Conservation (phyloP, 2,797 vertebrate genomes). For the Petrocephalus schoutedeni region DNA sequence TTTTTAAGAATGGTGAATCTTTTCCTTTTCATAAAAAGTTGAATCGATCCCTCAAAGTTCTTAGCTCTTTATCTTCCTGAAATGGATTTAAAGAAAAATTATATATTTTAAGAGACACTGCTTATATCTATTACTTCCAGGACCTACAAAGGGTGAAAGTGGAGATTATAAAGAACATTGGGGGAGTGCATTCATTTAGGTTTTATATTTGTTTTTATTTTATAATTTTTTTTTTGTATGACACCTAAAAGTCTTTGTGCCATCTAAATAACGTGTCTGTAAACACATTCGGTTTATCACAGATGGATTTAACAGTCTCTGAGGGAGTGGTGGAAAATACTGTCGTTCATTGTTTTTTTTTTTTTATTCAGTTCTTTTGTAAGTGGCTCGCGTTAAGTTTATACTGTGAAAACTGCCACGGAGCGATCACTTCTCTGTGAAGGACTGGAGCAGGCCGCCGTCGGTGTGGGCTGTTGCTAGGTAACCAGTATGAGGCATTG, state of each 20-base stretch:
- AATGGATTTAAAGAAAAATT: conserved; percentile 7
- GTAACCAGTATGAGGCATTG: conserved; percentile 44
- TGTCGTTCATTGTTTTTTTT: not conserved
- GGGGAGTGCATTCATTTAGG: not conserved
- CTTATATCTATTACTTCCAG: conserved; percentile 13
- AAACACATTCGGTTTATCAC: conserved; percentile 5
- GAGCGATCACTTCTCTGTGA: conserved; percentile 52
- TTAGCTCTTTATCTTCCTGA: conserved; percentile 16
- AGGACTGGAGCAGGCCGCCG: conserved; percentile 38
- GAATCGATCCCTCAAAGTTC: conserved; percentile 14
- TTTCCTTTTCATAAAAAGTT: conserved; percentile 16
- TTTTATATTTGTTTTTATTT: conserved; percentile 2
- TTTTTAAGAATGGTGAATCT: conserved; percentile 24
- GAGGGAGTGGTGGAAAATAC: not conserved
- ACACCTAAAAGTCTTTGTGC: not conserved
- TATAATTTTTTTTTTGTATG: not conserved
- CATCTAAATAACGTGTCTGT: not conserved
- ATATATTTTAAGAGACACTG: conserved; percentile 20
- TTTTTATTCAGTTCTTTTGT: conserved; percentile 29
- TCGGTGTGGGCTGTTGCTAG: conserved; percentile 54
- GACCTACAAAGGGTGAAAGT: not conserved
- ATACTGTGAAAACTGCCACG: conserved; percentile 57
- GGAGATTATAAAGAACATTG: not conserved
- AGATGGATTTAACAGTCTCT: not conserved
- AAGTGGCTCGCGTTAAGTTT: conserved; percentile 47